Evolutionary conservation across 2,888 invertebrate species (phyloP).

Genomic region (Polydrusus tereticollis): DNA sequence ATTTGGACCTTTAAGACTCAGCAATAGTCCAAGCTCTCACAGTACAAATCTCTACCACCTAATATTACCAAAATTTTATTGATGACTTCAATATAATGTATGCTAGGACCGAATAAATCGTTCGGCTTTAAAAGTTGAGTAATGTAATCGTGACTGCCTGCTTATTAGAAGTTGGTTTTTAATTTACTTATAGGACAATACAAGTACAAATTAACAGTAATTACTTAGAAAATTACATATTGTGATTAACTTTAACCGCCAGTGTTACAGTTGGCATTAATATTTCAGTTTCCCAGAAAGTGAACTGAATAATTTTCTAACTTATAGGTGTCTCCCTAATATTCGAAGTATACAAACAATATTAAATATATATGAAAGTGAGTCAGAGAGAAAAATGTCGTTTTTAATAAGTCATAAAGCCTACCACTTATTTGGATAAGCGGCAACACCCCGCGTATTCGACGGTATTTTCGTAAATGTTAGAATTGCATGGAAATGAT

Average conservation of each 20-base stretch:
- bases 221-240: not conserved
- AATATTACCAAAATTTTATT: not conserved
- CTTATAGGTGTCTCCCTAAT: not conserved
- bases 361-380: not conserved
- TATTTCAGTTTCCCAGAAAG: conserved; percentile 4
- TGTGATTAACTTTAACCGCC: not conserved
- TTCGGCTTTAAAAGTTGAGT: not conserved
- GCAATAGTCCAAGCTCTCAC: no score
- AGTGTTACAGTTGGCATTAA: not conserved
- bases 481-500: not conserved
- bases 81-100: not conserved
- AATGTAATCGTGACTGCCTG: not conserved
- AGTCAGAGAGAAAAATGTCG: not conserved
- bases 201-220: conserved; percentile 1
- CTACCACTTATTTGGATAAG: not conserved
- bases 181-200: not conserved
- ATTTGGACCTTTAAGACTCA: no score
- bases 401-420: conserved; percentile 6
- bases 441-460: not conserved
- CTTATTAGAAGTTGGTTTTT: not conserved
- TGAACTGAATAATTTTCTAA: not conserved
- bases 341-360: not conserved
- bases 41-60: no score
- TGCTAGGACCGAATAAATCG: not conserved
- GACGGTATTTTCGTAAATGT: not conserved